These are phyloP conservation scores for Lutjanus campechanus DNA, from an alignment of 2,797 vertebrate species.

Conservation along the genomic window DNA sequence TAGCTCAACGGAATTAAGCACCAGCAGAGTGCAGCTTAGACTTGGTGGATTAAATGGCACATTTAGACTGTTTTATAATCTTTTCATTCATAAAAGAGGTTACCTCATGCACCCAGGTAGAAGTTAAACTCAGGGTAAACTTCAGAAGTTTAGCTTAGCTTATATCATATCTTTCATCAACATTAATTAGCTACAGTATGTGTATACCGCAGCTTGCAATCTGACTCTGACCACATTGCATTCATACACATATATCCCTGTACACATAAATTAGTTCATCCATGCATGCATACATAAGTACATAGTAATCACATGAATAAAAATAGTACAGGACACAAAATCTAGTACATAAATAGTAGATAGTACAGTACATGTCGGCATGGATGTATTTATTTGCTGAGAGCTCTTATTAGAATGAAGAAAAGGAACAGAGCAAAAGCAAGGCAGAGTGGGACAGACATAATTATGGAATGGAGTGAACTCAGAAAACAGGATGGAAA, in stretches of 20 bases:
- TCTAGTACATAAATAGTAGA: conserved; percentile 2
- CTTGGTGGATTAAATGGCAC: conserved; percentile 61
- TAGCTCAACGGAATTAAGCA: conserved; percentile 48
- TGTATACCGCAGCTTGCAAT: background rate
- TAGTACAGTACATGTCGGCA: background rate
- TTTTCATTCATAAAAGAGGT: conserved; percentile 62
- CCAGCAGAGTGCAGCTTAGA: conserved; percentile 48
- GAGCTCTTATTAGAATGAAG: conserved; percentile 16
- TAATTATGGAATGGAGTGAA: conserved; percentile 42
- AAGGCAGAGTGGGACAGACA: conserved; percentile 2
- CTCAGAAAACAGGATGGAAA: conserved; percentile 39
- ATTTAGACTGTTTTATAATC: conserved; percentile 65
- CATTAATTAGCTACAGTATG: background rate
- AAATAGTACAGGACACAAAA: background rate
- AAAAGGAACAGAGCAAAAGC: conserved; percentile 8
- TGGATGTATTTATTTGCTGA: conserved; percentile 25
- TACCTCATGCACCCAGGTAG: conserved; percentile 35
- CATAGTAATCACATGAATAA: conserved; percentile 4
- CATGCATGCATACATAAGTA: conserved; percentile 1
- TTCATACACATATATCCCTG: conserved; percentile 1
- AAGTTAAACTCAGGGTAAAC: conserved; percentile 30
- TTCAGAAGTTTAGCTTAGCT: conserved; percentile 21
- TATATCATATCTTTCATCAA: conserved; percentile 6
- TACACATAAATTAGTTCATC: conserved; percentile 2
- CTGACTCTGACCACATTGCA: background rate